Evolutionary conservation across 2,797 vertebrate species (phyloP).

Genomic region (Hydrophis major): DNA sequence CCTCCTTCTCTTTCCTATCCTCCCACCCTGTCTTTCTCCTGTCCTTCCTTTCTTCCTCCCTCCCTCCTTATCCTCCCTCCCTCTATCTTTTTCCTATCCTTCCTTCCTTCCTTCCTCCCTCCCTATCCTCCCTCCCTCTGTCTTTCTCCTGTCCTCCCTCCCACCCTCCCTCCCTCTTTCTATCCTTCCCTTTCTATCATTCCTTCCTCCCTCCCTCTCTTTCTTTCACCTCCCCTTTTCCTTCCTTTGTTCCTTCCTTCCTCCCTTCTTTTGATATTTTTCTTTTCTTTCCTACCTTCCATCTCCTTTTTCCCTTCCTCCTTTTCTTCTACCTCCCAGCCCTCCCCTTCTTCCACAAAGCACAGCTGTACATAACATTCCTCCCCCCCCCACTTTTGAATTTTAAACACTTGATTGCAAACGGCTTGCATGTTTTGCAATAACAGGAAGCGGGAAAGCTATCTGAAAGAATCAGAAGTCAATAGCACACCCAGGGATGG

Average conservation of each 20-base stretch:
- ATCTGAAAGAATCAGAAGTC: background rate
- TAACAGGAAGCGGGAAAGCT: background rate
- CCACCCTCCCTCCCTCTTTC: background rate
- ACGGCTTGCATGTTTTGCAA: background rate
- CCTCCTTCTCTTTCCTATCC: too few relatives aligned
- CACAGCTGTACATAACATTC: background rate
- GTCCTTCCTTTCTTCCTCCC: too few relatives aligned
- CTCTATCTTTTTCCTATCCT: too few relatives aligned
- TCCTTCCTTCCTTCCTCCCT: too few relatives aligned
- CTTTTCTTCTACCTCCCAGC: too few relatives aligned
- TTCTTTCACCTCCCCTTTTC: background rate
- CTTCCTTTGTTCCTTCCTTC: background rate
- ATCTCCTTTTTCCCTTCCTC: background rate
- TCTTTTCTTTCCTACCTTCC: background rate
- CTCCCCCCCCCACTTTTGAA: background rate
- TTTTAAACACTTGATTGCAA: background rate
- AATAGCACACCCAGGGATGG: background rate
- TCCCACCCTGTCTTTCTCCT: too few relatives aligned
- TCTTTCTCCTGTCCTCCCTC: background rate
- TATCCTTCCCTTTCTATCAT: too few relatives aligned
- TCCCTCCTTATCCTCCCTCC: background rate
- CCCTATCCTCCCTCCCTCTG: background rate
- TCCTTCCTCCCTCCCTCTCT: too few relatives aligned
- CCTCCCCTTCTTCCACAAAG: background rate
- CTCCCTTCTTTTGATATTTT: too few relatives aligned